Evolutionary conservation across 2,113 vertebrate genomes (phyloP).

Genomic region (Ophthalmolycus amberensis): DNA sequence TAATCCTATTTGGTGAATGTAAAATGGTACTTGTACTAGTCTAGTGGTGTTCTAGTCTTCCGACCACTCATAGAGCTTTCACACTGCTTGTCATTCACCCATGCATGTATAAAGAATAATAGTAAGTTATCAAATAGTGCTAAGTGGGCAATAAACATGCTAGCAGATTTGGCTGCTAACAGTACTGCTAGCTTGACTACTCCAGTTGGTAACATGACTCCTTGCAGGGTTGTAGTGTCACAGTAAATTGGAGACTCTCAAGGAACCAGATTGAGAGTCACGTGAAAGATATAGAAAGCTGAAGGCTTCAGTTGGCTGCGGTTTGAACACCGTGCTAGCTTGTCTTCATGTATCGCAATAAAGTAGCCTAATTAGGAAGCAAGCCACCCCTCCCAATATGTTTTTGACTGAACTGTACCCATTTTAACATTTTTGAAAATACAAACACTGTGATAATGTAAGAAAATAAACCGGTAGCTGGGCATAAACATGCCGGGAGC

Average conservation of each 20-base stretch:
- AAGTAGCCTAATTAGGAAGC: neutral
- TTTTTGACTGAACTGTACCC: neutral
- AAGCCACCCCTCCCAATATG: neutral
- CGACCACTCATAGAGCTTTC: too few relatives aligned
- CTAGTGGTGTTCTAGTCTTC: neutral
- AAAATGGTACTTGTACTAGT: neutral
- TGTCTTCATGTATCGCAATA: neutral
- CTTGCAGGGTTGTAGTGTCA: too few relatives aligned
- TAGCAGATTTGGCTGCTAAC: too few relatives aligned
- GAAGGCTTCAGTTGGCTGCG: neutral
- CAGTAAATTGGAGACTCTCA: too few relatives aligned
- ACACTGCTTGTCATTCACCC: too few relatives aligned
- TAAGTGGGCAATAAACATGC: neutral
- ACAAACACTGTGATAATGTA: neutral
- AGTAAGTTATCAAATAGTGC: neutral
- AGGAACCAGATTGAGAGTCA: too few relatives aligned
- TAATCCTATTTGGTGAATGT: neutral
- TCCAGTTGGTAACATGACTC: too few relatives aligned
- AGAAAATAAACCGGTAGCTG: neutral
- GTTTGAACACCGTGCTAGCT: neutral
- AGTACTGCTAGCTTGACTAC: too few relatives aligned
- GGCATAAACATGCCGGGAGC: too few relatives aligned
- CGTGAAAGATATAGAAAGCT: too few relatives aligned
- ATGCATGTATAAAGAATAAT: neutral
- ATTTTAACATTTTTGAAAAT: neutral